Base-by-base conservation (phyloP, 2,888 invertebrate species). In the Sinelater perroti region DNA sequence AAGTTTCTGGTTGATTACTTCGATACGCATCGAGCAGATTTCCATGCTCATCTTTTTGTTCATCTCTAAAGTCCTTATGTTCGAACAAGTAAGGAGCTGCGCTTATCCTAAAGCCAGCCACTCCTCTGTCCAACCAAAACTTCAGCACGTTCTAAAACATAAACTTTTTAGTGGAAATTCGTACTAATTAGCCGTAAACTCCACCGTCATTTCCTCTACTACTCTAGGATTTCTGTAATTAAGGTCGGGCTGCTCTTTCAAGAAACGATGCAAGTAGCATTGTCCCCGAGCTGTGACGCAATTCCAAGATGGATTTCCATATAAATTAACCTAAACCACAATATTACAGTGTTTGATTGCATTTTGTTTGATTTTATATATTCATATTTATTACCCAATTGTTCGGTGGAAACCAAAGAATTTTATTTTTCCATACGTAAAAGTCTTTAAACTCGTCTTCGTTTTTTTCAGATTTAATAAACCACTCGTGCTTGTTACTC, bases 61-160 rank as follows among this genome's bases (percentile, higher is more conserved):
- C 83, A 53, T 83, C 77, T 2, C 26, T 51, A 0, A 79, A 65
- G 5, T 70, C 31, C 6, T 68, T 66, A 17, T 70, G 72, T 70
- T 84, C 84, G 51, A 75, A 79, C 5, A 84, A 56, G 68, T 64
- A 67, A 3, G 82, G 81, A 7, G 91, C 83, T 1, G 92, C 91
- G 70, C 92, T 91, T 26, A 96, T 82, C 66, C 95, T 85, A 70
- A 96, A 93, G 0, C 96, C 97, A 70, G 91, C 90, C 0, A 95
- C 86, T 0, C 94, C 95, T 67, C 86, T 86, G 45, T 87, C 86
- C 40, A 96, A 72, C 95, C 95, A 96, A 70, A 87, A 93, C 62
- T 80, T 81, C 13, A 95, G 72, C 0, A 88, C 80, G 7, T 83
- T 83, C 87, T 91, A 52, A 42, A 26, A 3, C 7, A 42, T 8